Evolutionary conservation across 2,113 vertebrate species (phyloP).

Genomic region (Spilogale gracilis): DNA sequence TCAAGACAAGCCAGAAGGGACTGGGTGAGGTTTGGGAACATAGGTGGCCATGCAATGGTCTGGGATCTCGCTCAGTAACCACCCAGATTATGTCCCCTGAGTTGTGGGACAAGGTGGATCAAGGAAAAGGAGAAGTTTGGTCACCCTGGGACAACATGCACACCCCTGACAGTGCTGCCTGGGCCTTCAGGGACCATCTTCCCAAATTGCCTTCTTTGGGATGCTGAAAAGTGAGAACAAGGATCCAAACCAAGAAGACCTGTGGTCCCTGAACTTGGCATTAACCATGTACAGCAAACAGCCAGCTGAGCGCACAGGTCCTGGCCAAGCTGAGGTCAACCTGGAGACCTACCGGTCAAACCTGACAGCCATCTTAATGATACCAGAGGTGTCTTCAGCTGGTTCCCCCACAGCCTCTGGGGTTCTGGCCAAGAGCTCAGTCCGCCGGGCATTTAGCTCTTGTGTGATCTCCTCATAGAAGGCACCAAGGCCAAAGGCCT

Average conservation of each 20-base stretch:
- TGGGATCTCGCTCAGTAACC: not conserved
- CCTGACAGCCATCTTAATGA: conserved; percentile 93
- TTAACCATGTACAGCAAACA: not conserved
- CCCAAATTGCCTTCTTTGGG: conserved; percentile 19
- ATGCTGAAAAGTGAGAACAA: conserved; percentile 44
- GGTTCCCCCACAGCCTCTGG: conserved; percentile 78
- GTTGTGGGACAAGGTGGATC: not conserved
- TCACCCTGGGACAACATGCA: not conserved
- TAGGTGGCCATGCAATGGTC: not conserved
- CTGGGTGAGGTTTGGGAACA: not conserved
- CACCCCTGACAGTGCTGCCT: not conserved
- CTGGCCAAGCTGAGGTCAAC: not conserved
- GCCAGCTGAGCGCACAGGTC: not conserved
- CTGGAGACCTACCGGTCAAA: conserved; percentile 92
- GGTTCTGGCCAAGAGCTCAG: conserved; percentile 80
- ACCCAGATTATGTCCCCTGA: not conserved
- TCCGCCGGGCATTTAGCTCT: conserved; percentile 85
- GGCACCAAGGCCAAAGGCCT: conserved; percentile 91
- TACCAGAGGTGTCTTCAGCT: conserved; percentile 87
- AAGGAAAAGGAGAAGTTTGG: not conserved
- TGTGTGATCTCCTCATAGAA: conserved; percentile 89
- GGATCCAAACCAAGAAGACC: conserved; percentile 20
- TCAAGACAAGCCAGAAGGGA: not conserved
- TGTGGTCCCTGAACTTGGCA: not conserved
- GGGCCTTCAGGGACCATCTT: not conserved